Evolutionary conservation across 2,113 vertebrate species (phyloP).

Genomic region (Phalacrocorax aristotelis): DNA sequence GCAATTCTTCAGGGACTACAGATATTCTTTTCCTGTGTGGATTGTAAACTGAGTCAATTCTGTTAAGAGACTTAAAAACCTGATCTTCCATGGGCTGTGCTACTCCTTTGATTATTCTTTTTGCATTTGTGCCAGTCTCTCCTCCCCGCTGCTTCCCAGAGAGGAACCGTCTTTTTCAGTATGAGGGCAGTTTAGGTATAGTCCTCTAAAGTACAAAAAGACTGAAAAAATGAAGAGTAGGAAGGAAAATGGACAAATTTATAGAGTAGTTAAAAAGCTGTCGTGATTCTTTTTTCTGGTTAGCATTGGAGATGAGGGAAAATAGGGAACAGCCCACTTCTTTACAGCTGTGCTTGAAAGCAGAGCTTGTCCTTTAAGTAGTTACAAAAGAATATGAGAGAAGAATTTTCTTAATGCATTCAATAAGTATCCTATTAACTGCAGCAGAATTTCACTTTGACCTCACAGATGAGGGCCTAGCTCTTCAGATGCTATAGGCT

Average conservation of each 20-base stretch:
- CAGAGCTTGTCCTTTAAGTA: background rate
- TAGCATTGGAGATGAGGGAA: background rate
- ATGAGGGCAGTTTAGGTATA: background rate
- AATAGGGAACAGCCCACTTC: background rate
- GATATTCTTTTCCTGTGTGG: background rate
- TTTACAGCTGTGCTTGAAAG: background rate
- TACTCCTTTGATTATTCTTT: background rate
- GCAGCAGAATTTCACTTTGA: background rate
- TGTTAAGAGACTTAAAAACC: background rate
- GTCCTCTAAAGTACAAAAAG: background rate
- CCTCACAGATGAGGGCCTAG: background rate
- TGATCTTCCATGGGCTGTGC: background rate
- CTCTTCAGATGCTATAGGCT: background rate
- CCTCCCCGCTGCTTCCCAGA: background rate
- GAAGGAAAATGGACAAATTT: background rate
- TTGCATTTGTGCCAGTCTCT: background rate
- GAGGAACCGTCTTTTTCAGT: background rate
- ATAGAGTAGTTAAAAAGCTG: background rate
- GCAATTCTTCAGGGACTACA: conserved; percentile 9
- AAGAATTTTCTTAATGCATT: background rate
- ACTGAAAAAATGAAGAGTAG: background rate
- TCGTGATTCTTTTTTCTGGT: background rate
- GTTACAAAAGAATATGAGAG: background rate
- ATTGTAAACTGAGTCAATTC: conserved; percentile 1
- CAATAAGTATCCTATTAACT: background rate